These are phyloP conservation scores for Gadopsis bispinosus DNA, from an alignment of 2,797 vertebrate genomes.

Conservation along the genomic window DNA sequence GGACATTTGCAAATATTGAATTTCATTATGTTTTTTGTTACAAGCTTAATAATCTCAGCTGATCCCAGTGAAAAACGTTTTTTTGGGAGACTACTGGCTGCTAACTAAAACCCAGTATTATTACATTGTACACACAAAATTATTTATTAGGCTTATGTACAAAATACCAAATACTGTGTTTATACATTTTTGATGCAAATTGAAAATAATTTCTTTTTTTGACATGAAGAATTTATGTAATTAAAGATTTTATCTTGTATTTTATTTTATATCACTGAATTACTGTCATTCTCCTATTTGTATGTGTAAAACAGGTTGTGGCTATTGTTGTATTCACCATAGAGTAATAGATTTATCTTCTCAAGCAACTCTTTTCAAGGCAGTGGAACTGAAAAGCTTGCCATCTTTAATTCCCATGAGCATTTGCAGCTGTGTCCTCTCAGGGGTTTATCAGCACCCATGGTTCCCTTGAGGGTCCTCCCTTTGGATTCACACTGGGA, in stretches of 20 bases:
- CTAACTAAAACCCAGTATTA: background rate
- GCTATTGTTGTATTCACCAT: background rate
- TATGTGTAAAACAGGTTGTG: background rate
- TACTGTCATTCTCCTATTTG: background rate
- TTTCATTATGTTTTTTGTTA: background rate
- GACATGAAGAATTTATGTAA: background rate
- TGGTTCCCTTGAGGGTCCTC: constrained; percentile 10
- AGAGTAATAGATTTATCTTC: constrained; percentile 11
- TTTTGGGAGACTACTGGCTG: background rate
- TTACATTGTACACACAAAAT: background rate
- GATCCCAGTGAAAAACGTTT: background rate
- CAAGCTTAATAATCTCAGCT: background rate
- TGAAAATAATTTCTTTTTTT: background rate
- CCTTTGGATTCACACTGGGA: constrained; percentile 17
- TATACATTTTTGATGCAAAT: background rate
- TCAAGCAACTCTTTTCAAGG: background rate
- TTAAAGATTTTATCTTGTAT: background rate
- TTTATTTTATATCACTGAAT: background rate
- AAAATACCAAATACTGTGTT: background rate
- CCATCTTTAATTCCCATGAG: constrained; percentile 49
- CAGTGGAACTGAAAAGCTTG: constrained; percentile 19
- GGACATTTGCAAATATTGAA: background rate
- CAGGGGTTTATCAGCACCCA: constrained; percentile 21
- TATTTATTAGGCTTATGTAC: background rate
- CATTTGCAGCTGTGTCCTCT: constrained; percentile 38